Evolutionary conservation across 2,797 vertebrate genomes (phyloP), one percentile per base, ranked within the genome.

Genomic region (Manis crassicaudata): DNA sequence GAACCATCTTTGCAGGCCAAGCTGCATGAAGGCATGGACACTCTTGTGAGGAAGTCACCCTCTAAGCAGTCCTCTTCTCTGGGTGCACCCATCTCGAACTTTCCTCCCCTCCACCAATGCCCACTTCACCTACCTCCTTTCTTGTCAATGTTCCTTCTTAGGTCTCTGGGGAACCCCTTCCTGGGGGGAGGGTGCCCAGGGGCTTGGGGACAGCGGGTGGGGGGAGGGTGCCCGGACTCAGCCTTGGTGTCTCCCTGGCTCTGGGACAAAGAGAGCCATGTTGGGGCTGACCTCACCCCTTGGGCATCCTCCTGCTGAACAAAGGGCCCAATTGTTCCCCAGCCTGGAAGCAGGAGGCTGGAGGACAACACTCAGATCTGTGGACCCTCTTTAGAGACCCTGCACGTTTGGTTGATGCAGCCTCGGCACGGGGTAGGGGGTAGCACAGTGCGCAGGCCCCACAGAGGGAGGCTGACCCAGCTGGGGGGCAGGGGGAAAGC

Each of bases 241-340:
- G 96, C 79, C 86, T 91, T 92, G 90, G 91, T 94, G 92, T 93
- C 88, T 96, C 81, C 79, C 70, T 96, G 93, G 81, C 94, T 84
- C 37, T 67, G 50, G 88, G 90, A 98, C 97, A 97, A 97, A 98
- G 89, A 95, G 43, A 91, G 89, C 62, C 96, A 95, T 94, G 91
- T 52, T 67, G 88, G 96, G 95, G 92, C 70, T 97, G 97, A 98
- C 97, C 96, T 98, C 97, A 97, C 95, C 70, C 95, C 87, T 96
- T 94, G 97, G 96, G 96, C 97, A 98, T 97, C 92, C 91, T 95
- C 70, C 83, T 89, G 76, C 18, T n/a, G 32, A 86, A 98, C 95
- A 98, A 96, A 97, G 86, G 91, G 52, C 83, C 25, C n/a, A 4
- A 80, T 97, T 98, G 97, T 98, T 96, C 52, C 91, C 58, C 54